These are phyloP conservation scores for Ptychochromis oligacanthus DNA, from an alignment of 2,113 vertebrate species.

Conservation along the genomic window DNA sequence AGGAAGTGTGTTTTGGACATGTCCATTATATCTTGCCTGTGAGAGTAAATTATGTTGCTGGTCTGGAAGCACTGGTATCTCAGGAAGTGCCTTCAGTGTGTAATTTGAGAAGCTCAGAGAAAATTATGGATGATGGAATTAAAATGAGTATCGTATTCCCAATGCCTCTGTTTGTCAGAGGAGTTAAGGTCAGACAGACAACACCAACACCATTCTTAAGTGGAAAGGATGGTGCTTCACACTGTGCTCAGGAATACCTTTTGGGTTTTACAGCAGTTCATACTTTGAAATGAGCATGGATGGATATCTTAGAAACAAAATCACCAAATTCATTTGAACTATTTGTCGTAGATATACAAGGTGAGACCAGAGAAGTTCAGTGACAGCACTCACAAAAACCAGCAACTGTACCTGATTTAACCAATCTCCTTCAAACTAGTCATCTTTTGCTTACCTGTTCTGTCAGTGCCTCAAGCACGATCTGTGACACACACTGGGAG, in stretches of 20 bases:
- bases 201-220: neutral
- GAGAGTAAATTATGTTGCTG: neutral
- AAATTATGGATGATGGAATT: neutral
- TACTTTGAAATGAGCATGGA: neutral
- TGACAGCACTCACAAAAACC: too few relatives aligned
- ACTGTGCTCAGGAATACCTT: neutral
- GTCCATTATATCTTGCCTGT: too few relatives aligned
- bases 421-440: neutral
- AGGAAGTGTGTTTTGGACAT: neutral
- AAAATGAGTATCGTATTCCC: neutral
- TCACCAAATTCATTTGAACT: neutral
- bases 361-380: neutral
- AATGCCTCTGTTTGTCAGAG: neutral
- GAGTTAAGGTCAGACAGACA: neutral
- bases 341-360: neutral
- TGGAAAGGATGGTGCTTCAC: neutral
- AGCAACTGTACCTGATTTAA: too few relatives aligned
- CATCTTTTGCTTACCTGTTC: neutral
- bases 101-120: neutral
- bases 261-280: neutral
- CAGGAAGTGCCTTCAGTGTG: neutral
- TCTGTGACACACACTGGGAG: too few relatives aligned
- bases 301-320: neutral
- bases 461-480: neutral
- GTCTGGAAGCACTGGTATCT: neutral